Evolutionary conservation across 2,113 vertebrate genomes (phyloP).

Genomic region (Callorhinus ursinus): DNA sequence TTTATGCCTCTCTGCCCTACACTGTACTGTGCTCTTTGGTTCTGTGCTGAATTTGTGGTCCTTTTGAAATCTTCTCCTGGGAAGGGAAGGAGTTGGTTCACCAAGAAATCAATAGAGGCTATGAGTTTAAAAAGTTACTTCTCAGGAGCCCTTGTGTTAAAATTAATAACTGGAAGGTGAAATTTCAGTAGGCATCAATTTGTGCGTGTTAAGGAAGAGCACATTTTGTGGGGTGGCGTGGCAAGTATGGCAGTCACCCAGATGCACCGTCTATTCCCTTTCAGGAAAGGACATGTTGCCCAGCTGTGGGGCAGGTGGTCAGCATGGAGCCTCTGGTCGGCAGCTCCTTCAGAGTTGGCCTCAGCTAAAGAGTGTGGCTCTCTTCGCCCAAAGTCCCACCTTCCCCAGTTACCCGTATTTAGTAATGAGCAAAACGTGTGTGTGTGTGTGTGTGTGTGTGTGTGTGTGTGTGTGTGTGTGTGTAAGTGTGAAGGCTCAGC

Average conservation of each 20-base stretch:
- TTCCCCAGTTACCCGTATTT: too few species aligned
- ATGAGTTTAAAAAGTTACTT: background rate
- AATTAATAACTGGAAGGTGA: background rate
- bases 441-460: too few species aligned
- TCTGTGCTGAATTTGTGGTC: background rate
- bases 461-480: too few species aligned
- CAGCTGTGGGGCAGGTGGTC: too few species aligned
- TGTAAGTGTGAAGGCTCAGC: background rate
- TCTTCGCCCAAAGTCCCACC: background rate
- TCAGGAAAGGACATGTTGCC: background rate
- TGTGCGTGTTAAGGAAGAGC: background rate
- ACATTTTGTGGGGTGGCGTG: background rate
- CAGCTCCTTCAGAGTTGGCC: too few species aligned
- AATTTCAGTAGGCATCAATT: background rate
- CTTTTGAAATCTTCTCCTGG: background rate
- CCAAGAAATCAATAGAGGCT: background rate
- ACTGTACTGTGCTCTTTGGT: background rate
- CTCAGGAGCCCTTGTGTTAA: background rate
- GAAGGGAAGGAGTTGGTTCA: background rate
- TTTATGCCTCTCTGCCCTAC: accelerated
- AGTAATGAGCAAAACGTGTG: background rate
- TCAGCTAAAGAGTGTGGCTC: background rate
- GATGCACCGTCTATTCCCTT: background rate
- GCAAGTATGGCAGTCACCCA: too few species aligned
- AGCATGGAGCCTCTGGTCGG: background rate